Evolutionary conservation across 2,797 vertebrate species (phyloP).

Genomic region (Sciurus vulgaris): DNA sequence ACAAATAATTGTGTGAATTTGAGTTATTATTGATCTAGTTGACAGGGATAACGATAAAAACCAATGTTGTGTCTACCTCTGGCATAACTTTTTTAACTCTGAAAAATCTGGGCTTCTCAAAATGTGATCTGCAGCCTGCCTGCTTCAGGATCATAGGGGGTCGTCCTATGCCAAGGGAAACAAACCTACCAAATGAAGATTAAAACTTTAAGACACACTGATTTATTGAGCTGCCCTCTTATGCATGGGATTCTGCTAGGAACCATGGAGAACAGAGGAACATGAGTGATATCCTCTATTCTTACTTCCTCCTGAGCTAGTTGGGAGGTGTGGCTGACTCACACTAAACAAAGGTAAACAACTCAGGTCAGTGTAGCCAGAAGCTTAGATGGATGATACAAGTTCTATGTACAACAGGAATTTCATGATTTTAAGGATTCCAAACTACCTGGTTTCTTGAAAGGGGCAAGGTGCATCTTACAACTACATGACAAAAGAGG

Average conservation of each 20-base stretch:
- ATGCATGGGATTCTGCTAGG: neutral
- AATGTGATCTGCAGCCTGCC: neutral
- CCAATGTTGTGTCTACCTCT: neutral
- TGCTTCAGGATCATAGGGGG: neutral
- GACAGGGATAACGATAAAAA: constrained; percentile 25
- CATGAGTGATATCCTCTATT: neutral
- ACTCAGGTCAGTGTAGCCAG: neutral
- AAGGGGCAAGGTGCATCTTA: neutral
- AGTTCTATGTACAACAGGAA: neutral
- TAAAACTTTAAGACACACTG: neutral
- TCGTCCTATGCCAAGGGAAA: neutral
- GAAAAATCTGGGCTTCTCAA: constrained; percentile 28
- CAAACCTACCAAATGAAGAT: neutral
- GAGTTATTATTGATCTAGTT: constrained; percentile 30
- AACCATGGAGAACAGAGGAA: neutral
- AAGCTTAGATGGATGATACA: neutral
- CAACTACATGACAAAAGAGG: neutral
- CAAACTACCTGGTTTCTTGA: constrained; percentile 3
- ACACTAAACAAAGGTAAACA: neutral
- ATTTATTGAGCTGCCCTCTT: neutral
- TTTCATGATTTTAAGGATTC: neutral
- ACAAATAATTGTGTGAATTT: constrained; percentile 23
- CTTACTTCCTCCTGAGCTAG: neutral
- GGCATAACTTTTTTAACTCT: constrained; percentile 15
- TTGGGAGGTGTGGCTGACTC: neutral